These are phyloP conservation scores for Rattus norvegicus DNA, from an alignment of 2,113 vertebrate species.

Conservation along the genomic window GRCr8 NC_086019.1:7605001-7605500, in stretches of 20 bases:
- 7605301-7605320: slow-evolving; percentile 5
- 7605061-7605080: neutral
- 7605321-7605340: neutral
- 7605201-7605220: neutral
- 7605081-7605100: neutral
- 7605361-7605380: neutral
- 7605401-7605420: neutral
- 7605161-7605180: neutral
- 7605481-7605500: neutral
- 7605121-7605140: neutral
- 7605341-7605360: neutral
- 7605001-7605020: neutral
- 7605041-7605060: slow-evolving; percentile 1
- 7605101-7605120: neutral
- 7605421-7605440: neutral
- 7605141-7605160: slow-evolving; percentile 10
- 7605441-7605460: neutral
- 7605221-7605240: slow-evolving; percentile 12
- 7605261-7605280: neutral
- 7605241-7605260: neutral
- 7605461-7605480: neutral
- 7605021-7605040: neutral
- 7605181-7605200: neutral
- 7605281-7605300: neutral
- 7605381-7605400: neutral